These are phyloP conservation scores for Synaphobranchus kaupii DNA, from an alignment of 2,797 vertebrate genomes.

Conservation along the genomic window DNA sequence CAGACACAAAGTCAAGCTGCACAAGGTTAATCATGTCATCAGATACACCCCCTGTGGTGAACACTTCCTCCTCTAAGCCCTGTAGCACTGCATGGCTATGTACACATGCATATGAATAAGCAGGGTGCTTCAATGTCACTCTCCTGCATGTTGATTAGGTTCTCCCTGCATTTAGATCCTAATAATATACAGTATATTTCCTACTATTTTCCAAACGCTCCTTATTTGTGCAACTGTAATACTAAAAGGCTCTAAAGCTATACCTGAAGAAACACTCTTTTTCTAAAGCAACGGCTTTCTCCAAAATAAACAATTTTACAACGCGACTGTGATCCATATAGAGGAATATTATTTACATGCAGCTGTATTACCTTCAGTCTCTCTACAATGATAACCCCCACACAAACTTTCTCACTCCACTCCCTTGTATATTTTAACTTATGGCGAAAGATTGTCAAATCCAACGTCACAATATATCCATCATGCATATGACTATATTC, in stretches of 20 bases:
- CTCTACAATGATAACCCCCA: background rate
- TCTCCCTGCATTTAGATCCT: background rate
- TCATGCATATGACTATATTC: background rate
- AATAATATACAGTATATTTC: background rate
- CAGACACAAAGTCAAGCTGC: conserved; percentile 7
- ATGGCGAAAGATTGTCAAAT: background rate
- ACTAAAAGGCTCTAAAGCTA: background rate
- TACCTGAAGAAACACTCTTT: background rate
- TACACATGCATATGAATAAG: conserved; percentile 17
- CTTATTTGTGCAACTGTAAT: background rate
- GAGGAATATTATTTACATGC: background rate
- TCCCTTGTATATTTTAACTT: background rate
- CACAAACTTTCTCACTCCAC: background rate
- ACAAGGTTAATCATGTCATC: conserved; percentile 1
- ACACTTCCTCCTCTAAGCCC: background rate
- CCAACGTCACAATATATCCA: background rate
- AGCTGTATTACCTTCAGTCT: background rate
- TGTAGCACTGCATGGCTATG: background rate
- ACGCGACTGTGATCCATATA: background rate
- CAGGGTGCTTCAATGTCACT: conserved; percentile 10
- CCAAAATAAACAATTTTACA: background rate
- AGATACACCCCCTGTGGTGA: background rate
- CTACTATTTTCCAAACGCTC: background rate
- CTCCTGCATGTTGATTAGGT: background rate
- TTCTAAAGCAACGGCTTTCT: background rate